A percentile compares a stretch with the other conserved stretches of the same genome.
phyloP scores from a whole-genome alignment of 35 echinoderm and acorn worm genomes.

The Anneissia japonica region DNA sequence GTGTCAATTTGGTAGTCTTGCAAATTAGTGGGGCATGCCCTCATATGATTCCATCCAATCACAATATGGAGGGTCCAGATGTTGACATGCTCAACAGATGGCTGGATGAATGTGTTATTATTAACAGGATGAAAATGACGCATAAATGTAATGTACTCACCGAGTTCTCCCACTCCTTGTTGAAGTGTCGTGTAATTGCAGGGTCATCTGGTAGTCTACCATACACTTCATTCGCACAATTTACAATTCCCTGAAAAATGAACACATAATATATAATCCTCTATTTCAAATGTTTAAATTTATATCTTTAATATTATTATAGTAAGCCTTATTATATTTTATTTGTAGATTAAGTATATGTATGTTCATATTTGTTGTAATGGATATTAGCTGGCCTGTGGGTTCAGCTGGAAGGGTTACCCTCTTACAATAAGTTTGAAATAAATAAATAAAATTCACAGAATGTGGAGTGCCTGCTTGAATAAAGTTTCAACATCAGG shows the following conservation, averaged over 20 bases:
- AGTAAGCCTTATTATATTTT: not conserved
- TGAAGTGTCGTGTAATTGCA: constrained; percentile 60
- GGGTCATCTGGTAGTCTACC: constrained; percentile 67
- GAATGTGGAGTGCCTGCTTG: too few relatives aligned
- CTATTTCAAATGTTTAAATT: not conserved
- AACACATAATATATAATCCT: not conserved
- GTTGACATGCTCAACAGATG: too few relatives aligned
- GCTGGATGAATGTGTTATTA: too few relatives aligned
- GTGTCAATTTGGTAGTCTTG: too few relatives aligned
- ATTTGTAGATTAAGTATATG: not conserved
- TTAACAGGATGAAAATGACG: too few relatives aligned
- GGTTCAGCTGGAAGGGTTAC: not conserved
- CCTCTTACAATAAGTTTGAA: not conserved
- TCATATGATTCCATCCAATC: too few relatives aligned
- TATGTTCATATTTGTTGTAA: not conserved
- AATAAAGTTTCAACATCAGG: too few relatives aligned
- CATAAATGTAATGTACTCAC: constrained; percentile 43
- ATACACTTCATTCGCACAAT: constrained; percentile 86
- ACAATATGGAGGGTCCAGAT: too few relatives aligned
- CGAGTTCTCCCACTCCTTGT: constrained; percentile 81
- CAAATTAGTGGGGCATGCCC: too few relatives aligned
- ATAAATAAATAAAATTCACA: not conserved
- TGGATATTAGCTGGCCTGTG: not conserved
- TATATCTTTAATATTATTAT: not conserved
- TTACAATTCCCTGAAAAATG: constrained; percentile 68